Evolutionary conservation across 2,113 vertebrate species (phyloP).

Genomic region (Gorsachius goisagi): DNA sequence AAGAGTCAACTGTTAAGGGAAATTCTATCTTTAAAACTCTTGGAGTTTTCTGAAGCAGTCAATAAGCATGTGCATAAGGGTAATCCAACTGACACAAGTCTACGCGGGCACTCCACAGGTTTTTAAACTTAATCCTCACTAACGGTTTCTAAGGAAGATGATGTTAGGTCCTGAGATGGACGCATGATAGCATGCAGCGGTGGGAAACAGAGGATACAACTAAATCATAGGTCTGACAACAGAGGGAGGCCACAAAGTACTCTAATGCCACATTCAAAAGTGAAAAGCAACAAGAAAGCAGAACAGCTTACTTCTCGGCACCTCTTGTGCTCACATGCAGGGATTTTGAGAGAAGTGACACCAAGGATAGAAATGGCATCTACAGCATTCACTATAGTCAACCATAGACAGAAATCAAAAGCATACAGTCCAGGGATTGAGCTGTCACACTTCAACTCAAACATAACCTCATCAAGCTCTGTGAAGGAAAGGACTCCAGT

Average conservation of each 20-base stretch:
- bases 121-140: background rate
- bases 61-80: background rate
- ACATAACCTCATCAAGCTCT: background rate
- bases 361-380: background rate
- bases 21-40: background rate
- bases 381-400: background rate
- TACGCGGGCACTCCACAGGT: rapidly evolving
- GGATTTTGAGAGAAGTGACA: background rate
- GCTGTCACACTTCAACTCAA: background rate
- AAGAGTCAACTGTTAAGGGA: background rate
- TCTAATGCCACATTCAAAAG: background rate
- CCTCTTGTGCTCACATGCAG: background rate
- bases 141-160: background rate
- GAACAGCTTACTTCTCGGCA: background rate
- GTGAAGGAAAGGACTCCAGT: background rate
- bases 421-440: background rate
- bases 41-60: background rate
- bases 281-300: background rate
- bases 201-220: background rate
- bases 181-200: background rate
- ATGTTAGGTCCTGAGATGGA: background rate
- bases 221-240: background rate
- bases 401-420: background rate
- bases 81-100: background rate
- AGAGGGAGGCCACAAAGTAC: background rate